Evolutionary conservation across 2,888 invertebrate genomes (phyloP).

Genomic region (Torymus tubicola): DNA sequence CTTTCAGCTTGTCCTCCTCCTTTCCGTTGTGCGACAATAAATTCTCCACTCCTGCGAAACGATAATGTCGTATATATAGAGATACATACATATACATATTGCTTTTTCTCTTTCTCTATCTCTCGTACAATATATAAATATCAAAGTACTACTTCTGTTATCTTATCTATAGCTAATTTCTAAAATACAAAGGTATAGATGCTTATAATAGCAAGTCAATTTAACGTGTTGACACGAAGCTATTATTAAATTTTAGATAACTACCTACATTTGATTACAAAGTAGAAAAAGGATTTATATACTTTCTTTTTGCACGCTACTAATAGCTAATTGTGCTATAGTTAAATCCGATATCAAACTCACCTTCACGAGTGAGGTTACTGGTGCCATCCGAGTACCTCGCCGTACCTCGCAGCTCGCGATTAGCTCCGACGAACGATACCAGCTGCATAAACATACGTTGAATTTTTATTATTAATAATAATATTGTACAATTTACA

Average conservation of each 20-base stretch:
- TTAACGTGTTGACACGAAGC: too few species aligned
- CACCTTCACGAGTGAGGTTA: slow-evolving; percentile 65
- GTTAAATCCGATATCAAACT: neutral
- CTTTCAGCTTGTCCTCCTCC: slow-evolving; percentile 62
- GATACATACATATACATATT: neutral
- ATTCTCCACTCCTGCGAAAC: slow-evolving; percentile 65
- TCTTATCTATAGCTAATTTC: too few species aligned
- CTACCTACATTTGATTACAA: too few species aligned
- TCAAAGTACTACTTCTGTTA: too few species aligned
- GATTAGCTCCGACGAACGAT: slow-evolving; percentile 64
- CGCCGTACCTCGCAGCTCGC: slow-evolving; percentile 60
- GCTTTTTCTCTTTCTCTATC: too few species aligned
- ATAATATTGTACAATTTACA: too few species aligned
- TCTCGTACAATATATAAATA: too few species aligned
- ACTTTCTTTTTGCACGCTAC: too few species aligned
- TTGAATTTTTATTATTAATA: neutral
- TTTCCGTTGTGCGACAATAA: slow-evolving; percentile 63
- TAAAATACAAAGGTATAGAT: too few species aligned
- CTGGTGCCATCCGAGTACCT: slow-evolving; percentile 48
- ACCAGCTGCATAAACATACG: slow-evolving; percentile 61
- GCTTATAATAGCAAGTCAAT: too few species aligned
- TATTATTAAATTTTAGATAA: too few species aligned
- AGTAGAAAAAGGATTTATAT: too few species aligned
- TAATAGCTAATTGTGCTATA: neutral
- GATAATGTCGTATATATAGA: slow-evolving; percentile 12